Evolutionary conservation across 2,888 invertebrate genomes (phyloP).

Genomic region (Tuberolachnus salignus): DNA sequence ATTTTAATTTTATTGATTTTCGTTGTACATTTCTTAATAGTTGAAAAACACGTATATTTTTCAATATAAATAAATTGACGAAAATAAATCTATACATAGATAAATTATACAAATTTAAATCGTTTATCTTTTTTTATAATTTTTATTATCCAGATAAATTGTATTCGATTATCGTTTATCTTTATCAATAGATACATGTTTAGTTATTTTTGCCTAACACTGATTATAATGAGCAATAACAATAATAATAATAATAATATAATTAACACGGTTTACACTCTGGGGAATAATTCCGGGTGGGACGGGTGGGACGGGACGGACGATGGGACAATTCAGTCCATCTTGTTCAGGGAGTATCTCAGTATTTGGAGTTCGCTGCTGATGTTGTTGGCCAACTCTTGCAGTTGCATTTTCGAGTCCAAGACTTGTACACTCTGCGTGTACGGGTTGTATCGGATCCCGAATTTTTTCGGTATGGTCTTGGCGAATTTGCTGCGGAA

Average conservation of each 20-base stretch:
- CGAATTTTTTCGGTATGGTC: constrained; percentile 89
- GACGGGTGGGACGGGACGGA: background rate
- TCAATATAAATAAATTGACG: no score
- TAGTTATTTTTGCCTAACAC: background rate
- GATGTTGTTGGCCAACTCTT: constrained; percentile 79
- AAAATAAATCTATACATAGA: no score
- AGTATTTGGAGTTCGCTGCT: constrained; percentile 80
- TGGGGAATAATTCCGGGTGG: background rate
- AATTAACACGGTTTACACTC: background rate
- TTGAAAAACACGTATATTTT: no score
- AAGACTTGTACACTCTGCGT: constrained; percentile 93
- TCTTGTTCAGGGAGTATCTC: constrained; percentile 76
- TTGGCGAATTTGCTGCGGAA: constrained; percentile 84
- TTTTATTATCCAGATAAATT: no score
- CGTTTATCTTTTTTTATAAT: no score
- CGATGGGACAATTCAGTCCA: constrained; percentile 6
- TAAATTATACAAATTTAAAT: no score
- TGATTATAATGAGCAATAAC: background rate
- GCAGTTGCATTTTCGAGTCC: constrained; percentile 88
- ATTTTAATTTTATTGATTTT: no score
- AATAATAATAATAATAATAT: constrained; percentile 5
- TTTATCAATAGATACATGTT: no score
- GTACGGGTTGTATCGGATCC: constrained; percentile 94
- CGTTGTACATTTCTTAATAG: no score
- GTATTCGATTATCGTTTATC: no score